These are phyloP conservation scores for Actinia tenebrosa DNA, from an alignment of 64 coral and sea anemone species.

Conservation along the genomic window DNA sequence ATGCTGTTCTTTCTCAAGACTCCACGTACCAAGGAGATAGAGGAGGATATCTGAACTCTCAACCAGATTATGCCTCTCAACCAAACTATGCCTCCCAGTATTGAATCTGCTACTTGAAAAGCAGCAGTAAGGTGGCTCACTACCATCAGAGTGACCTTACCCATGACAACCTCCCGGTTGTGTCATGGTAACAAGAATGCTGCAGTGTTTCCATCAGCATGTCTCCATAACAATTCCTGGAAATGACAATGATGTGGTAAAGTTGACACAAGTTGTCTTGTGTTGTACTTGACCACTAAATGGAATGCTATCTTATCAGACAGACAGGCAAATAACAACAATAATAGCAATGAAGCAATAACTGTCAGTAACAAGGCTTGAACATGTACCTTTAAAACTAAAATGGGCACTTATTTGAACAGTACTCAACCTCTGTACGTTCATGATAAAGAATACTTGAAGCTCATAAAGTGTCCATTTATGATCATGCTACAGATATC, in stretches of 20 bases:
- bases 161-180: conserved; percentile 24
- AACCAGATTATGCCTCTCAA: conserved; percentile 95
- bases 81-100: conserved; percentile 99
- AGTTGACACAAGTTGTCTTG: neutral
- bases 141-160: conserved; percentile 29
- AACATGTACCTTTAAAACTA: neutral
- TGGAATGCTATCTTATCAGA: conserved; percentile 8
- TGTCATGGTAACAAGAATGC: conserved; percentile 12
- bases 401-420: neutral
- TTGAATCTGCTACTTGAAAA: conserved; percentile 36
- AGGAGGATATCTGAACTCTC: conserved; percentile 96
- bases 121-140: conserved; percentile 38
- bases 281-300: neutral
- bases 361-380: neutral
- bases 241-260: conserved; percentile 6
- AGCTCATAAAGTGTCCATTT: too few relatives aligned
- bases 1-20: conserved; percentile 95
- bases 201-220: conserved; percentile 8
- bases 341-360: neutral
- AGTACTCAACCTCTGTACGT: neutral
- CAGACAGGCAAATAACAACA: neutral
- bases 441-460: neutral
- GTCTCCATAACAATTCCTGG: conserved; percentile 26
- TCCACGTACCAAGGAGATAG: conserved; percentile 98
- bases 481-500: too few relatives aligned